phyloP scores from a whole-genome alignment of 2,797 vertebrate species.

The Hafferia zeledoni region DNA sequence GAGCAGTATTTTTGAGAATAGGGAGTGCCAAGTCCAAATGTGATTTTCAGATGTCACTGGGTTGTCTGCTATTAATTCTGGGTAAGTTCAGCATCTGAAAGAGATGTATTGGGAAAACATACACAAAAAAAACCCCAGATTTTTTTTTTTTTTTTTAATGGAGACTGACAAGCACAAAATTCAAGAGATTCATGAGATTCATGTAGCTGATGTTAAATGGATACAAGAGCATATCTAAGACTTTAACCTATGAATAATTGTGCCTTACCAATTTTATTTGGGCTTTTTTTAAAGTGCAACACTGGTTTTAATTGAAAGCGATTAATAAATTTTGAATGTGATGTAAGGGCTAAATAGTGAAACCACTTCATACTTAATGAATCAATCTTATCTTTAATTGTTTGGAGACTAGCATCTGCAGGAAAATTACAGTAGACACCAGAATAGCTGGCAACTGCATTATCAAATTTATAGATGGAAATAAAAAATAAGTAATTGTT shows the following conservation, averaged over 20 bases:
- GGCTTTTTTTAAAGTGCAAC: neutral
- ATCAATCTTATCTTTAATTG: constrained; percentile 15
- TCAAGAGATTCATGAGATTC: neutral
- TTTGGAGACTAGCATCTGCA: neutral
- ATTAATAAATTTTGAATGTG: neutral
- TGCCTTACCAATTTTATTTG: neutral
- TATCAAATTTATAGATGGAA: constrained; percentile 47
- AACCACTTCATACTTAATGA: neutral
- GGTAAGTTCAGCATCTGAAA: neutral
- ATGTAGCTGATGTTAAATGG: neutral
- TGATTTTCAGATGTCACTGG: neutral
- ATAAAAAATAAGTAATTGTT: constrained; percentile 50
- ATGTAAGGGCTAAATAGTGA: neutral
- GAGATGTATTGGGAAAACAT: neutral
- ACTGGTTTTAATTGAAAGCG: neutral
- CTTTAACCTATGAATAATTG: neutral
- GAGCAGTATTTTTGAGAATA: neutral
- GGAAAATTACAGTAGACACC: constrained; percentile 9
- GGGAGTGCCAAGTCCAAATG: neutral
- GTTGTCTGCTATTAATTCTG: neutral
- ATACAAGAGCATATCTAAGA: neutral
- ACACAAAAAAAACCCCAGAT: neutral
- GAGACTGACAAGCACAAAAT: neutral
- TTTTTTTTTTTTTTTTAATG: neutral
- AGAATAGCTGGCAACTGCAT: neutral